Evolutionary conservation across 1,140 invertebrate species (phyloP), one percentile per base, ranked within the genome.

Genomic region (Danaus plexippus): DNA sequence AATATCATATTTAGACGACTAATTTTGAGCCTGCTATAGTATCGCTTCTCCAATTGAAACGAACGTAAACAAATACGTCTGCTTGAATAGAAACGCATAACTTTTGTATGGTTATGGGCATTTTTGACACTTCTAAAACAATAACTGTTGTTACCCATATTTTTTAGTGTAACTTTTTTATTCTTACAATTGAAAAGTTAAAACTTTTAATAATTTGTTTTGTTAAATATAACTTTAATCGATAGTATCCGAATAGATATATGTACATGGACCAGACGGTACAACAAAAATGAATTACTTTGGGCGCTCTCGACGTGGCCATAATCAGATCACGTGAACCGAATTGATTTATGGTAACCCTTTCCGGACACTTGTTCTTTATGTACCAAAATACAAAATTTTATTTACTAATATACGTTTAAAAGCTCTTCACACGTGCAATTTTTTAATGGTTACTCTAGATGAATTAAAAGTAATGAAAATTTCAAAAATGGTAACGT

Each of bases 1-100:
- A 73, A 79, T 82, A 80, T 84, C 71, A 74, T 72, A 76, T 80
- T 76, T 76, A 75, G 61, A 63, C 54, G 48, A 62, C 57, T 58
- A 62, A 61, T 55, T 67, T 59, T 64, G 57, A 52, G 57, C 57
- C 48, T 10, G 49, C 42, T 52, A 50, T 43, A 45, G 45, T 52
- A 54, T 51, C 49, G 51, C 22, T 46, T 59, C 2, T 52, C 12
- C 12, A 55, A 47, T 58, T 32, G 47, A 55, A 55, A 55, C 43
- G 15, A 3, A 15, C 15, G 15, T 15, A 15, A 15, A 15, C 15
- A 15, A 15, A 15, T 15, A 15, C 15, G 15, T 15, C 15, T 15
- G 15, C 15, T 1, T 15, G 3, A 15, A 15, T 15, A 15, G 15
- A 15, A 15, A 15, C 15, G 15, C 15, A 1, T 15, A 15, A 15